Conservation (phyloP, 2,888 invertebrate species). For the Sericinus montela region DNA sequence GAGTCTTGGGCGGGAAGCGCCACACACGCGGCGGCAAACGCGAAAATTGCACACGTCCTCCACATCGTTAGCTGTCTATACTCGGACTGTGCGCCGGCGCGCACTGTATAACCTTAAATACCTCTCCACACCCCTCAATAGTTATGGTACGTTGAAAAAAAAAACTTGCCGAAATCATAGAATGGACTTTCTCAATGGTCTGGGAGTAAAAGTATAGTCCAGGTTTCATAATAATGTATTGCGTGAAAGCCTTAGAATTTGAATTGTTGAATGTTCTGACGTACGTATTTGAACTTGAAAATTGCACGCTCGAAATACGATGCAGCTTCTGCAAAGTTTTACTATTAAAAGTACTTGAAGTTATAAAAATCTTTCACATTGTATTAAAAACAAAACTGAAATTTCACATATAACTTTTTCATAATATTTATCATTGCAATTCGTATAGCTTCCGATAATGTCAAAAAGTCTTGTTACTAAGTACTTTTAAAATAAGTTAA, state of each 20-base stretch:
- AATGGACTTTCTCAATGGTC: slow-evolving; percentile 65
- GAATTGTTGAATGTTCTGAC: slow-evolving; percentile 42
- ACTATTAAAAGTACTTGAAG: no score
- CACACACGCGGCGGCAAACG: slow-evolving; percentile 72
- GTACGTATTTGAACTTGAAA: slow-evolving; percentile 41
- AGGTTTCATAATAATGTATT: slow-evolving; percentile 60
- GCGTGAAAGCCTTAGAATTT: slow-evolving; percentile 47
- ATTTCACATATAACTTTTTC: no score
- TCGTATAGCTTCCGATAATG: no score
- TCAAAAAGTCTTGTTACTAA: no score
- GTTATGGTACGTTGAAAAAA: slow-evolving; percentile 40
- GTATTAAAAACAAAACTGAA: no score
- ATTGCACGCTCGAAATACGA: not conserved
- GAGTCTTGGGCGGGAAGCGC: slow-evolving; percentile 86
- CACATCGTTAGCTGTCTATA: slow-evolving; percentile 52
- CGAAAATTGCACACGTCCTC: slow-evolving; percentile 52
- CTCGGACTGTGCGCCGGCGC: slow-evolving; percentile 58
- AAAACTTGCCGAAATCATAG: slow-evolving; percentile 49
- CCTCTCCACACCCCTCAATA: slow-evolving; percentile 54
- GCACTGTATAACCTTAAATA: slow-evolving; percentile 57
- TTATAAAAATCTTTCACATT: no score
- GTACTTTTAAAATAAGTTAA: no score
- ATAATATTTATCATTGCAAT: no score
- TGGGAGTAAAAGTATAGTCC: slow-evolving; percentile 72
- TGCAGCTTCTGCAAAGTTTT: no score